These are phyloP conservation scores for Sciurus carolinensis DNA, from an alignment of 2,797 vertebrate genomes.

Conservation along the genomic window DNA sequence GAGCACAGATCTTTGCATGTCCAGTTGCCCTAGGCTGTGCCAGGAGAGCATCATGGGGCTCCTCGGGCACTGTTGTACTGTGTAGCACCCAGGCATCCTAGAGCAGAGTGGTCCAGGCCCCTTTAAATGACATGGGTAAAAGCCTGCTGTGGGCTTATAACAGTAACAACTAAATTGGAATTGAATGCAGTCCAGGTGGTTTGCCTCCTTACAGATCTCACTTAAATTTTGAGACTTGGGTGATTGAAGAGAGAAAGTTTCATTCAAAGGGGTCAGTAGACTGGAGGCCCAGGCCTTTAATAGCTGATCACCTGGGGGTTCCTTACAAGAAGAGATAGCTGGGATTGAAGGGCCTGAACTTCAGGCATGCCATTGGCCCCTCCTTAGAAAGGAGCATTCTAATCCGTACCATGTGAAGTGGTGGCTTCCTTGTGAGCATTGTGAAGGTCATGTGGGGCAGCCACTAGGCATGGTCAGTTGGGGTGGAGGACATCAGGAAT, in stretches of 20 bases:
- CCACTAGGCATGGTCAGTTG: rapidly evolving
- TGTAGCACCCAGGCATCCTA: not conserved
- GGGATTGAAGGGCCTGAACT: not conserved
- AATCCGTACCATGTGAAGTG: too few relatives aligned
- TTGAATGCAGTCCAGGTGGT: not conserved
- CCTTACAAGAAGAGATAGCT: not conserved
- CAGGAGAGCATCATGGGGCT: not conserved
- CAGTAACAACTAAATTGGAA: not conserved
- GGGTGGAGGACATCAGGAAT: rapidly evolving
- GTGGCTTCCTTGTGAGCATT: not conserved
- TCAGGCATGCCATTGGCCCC: rapidly evolving
- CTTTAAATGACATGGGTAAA: not conserved
- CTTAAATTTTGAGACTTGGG: not conserved
- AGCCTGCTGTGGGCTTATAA: not conserved
- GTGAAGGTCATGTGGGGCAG: rapidly evolving
- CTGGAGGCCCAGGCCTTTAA: not conserved
- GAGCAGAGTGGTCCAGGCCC: not conserved
- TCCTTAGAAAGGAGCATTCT: not conserved
- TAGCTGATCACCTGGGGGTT: not conserved
- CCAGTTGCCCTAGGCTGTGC: not conserved
- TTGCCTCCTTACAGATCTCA: not conserved
- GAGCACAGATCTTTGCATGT: not conserved
- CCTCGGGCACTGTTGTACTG: not conserved
- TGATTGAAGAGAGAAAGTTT: not conserved
- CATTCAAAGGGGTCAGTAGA: not conserved